A percentile compares a stretch with the other conserved stretches of the same genome.
phyloP scores from a whole-genome alignment of 2,797 vertebrate species.

The Distichodus sexfasciatus region DNA sequence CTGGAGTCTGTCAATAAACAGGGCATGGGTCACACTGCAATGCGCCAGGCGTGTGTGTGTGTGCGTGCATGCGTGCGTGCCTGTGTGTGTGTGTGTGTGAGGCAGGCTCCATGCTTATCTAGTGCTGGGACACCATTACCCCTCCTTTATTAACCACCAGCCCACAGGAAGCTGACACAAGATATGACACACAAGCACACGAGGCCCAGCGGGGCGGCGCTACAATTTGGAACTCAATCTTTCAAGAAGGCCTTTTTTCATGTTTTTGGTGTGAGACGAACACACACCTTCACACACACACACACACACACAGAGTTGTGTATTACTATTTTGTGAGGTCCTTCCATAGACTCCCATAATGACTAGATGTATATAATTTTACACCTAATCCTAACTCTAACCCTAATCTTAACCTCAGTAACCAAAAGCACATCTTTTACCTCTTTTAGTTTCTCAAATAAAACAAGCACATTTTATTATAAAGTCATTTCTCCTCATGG shows the following conservation, averaged over 20 bases:
- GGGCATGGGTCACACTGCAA: constrained; percentile 72
- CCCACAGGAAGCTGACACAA: constrained; percentile 32
- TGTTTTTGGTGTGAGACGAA: not conserved
- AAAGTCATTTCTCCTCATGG: too few species aligned
- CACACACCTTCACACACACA: not conserved
- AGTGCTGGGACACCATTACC: constrained; percentile 44
- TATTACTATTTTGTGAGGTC: too few species aligned
- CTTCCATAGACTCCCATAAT: too few species aligned
- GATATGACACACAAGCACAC: constrained; percentile 33
- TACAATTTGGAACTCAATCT: constrained; percentile 21
- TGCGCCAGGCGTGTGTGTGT: constrained; percentile 56
- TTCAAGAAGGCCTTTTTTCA: not conserved
- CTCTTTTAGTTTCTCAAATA: too few species aligned
- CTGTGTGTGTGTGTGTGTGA: constrained; percentile 4
- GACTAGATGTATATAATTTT: too few species aligned
- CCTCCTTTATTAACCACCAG: constrained; percentile 35
- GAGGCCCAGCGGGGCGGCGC: not conserved
- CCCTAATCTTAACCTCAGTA: too few species aligned
- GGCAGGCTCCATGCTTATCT: constrained; percentile 37
- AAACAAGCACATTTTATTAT: too few species aligned
- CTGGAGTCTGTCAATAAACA: constrained; percentile 91
- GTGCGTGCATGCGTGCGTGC: constrained; percentile 18
- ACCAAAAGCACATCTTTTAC: too few species aligned
- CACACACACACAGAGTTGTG: not conserved
- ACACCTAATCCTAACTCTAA: too few species aligned